Conservation (phyloP, 2,113 vertebrate species). For the Tylochromis polylepis region DNA sequence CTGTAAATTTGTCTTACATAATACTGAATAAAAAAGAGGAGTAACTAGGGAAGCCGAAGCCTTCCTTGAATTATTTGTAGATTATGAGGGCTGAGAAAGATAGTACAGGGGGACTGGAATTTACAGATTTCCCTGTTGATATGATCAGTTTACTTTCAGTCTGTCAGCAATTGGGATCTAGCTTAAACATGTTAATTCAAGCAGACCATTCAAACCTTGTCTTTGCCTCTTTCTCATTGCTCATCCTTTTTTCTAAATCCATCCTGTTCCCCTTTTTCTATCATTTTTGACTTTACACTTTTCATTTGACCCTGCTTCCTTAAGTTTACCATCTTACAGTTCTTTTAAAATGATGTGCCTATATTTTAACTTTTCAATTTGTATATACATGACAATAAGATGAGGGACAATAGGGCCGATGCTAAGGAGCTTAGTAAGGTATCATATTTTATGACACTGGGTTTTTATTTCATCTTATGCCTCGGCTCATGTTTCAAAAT, state of each 20-base stretch:
- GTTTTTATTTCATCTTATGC: background rate
- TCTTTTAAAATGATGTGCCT: conserved; percentile 19
- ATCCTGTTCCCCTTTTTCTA: background rate
- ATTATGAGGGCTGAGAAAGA: conserved; percentile 13
- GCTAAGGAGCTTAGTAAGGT: background rate
- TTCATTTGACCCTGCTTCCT: background rate
- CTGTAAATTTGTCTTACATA: background rate
- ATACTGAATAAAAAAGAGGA: background rate
- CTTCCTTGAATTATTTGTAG: conserved; percentile 4
- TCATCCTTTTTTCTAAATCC: background rate
- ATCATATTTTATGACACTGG: background rate
- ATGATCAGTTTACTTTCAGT: conserved; percentile 51
- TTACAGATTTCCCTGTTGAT: conserved; percentile 47
- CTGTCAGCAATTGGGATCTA: conserved; percentile 40
- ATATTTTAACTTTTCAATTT: background rate
- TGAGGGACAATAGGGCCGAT: background rate
- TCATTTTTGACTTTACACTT: background rate
- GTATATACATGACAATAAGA: background rate
- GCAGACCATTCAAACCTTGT: conserved; percentile 9
- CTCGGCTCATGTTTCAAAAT: background rate
- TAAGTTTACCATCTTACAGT: background rate
- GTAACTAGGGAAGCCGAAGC: background rate
- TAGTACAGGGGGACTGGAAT: conserved; percentile 26
- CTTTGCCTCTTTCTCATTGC: background rate
- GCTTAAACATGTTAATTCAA: conserved; percentile 52